phyloP scores from a whole-genome alignment of 2,888 invertebrate species.

The Euproctis similis region DNA sequence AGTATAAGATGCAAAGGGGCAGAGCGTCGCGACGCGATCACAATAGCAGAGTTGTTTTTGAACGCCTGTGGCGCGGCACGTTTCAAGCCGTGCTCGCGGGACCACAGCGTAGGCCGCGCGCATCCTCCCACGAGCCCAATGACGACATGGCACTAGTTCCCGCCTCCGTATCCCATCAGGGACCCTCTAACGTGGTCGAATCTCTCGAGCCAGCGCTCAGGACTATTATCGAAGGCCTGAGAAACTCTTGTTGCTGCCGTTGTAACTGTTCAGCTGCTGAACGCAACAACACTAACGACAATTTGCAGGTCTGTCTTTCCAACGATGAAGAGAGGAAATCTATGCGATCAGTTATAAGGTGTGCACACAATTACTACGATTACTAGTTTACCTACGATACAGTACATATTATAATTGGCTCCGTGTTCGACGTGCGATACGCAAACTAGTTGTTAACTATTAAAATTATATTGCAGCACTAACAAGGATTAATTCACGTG shows the following conservation, averaged over 20 bases:
- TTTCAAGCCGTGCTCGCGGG: constrained; percentile 69
- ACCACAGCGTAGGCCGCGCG: constrained; percentile 54
- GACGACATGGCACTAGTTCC: constrained; percentile 32
- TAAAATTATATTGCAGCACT: constrained; percentile 24
- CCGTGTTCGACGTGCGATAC: constrained; percentile 19
- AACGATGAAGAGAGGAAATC: constrained; percentile 71
- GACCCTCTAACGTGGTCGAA: constrained; percentile 49
- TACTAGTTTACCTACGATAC: constrained; percentile 8
- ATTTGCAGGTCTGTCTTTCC: constrained; percentile 74
- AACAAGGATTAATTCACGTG: constrained; percentile 28
- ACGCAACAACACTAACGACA: constrained; percentile 56
- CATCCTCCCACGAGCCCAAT: constrained; percentile 51
- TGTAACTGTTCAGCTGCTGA: constrained; percentile 53
- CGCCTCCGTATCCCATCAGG: constrained; percentile 27
- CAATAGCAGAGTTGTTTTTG: constrained; percentile 81
- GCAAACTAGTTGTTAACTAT: constrained; percentile 30
- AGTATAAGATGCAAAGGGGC: constrained; percentile 65
- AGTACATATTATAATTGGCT: constrained; percentile 19
- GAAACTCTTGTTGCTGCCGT: constrained; percentile 62
- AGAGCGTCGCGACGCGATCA: constrained; percentile 63
- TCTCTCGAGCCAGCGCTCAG: constrained; percentile 62
- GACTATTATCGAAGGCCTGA: constrained; percentile 54
- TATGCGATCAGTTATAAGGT: constrained; percentile 81
- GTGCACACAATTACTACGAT: constrained; percentile 48
- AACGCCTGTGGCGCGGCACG: constrained; percentile 82